Conservation (phyloP, 1,140 invertebrate genomes). For the Callitettix versicolor region DNA sequence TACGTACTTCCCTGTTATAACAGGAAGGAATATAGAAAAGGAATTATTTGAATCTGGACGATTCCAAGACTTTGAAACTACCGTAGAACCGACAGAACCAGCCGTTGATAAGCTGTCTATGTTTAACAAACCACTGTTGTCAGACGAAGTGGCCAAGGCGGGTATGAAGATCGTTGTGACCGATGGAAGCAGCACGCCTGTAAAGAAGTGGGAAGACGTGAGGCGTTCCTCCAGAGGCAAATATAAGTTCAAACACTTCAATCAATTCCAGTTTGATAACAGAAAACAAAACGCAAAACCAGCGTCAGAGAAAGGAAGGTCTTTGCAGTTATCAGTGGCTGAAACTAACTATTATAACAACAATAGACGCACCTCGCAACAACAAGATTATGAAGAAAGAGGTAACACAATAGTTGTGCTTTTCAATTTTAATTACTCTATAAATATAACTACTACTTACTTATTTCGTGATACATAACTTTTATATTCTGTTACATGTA, state of each 20-base stretch:
- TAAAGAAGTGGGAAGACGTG: neutral
- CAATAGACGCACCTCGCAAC: neutral
- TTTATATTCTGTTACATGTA: neutral
- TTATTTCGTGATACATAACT: neutral
- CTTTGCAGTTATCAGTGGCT: neutral
- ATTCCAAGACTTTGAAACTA: neutral
- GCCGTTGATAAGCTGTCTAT: too few relatives aligned
- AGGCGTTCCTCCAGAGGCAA: too few relatives aligned
- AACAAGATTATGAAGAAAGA: neutral
- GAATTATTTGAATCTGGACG: neutral
- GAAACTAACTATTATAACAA: neutral
- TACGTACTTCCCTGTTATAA: neutral
- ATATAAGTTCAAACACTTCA: neutral
- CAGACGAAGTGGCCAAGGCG: slow-evolving; percentile 10
- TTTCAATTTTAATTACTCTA: slow-evolving; percentile 3
- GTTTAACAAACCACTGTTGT: slow-evolving; percentile 1
- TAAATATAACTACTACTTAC: neutral
- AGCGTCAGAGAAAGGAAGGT: neutral
- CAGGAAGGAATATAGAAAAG: neutral
- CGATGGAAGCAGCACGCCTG: slow-evolving; percentile 3
- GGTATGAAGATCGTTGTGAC: slow-evolving; percentile 16
- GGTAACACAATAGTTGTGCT: neutral
- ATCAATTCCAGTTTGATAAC: neutral
- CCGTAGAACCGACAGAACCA: neutral
- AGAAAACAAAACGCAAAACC: neutral